Evolutionary conservation across 2,113 vertebrate species (phyloP), one percentile per base, ranked within the genome.

Genomic region (Bubalus kerabau): DNA sequence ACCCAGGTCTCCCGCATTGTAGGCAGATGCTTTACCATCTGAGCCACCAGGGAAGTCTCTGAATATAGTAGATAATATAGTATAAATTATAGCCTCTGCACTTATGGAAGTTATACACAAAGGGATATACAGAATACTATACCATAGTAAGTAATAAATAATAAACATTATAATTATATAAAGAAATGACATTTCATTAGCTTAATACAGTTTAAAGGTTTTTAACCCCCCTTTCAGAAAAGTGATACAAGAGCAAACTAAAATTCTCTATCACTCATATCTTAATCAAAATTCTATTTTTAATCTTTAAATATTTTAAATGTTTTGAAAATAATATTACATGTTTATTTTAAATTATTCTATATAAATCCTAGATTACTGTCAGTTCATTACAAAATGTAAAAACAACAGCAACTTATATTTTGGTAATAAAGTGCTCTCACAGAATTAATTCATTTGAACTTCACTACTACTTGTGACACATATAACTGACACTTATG

Each of bases 281-380:
- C n/a, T 62, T 95, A 81, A 91, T 89, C 36, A 62, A 76, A 78
- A 76, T 76, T 94, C 90, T 40, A 87, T 78, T 48, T 15, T 97
- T 78, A 87, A 87, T 62, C 43, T 92, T 81, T 32, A 91, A 88
- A 93, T 64, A 91, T 89, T 84, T 30, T 83, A n/a, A 50, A 17
- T 56, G 10, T 32, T 67, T 43, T 91, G 74, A 80, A 19, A 97
- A 9, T 90, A 90, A 89, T 8, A 85, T 91, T 91, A 91, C 8
- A 87, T 81, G 88, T 92, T 91, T 96, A 90, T 59, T 94, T 93
- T 80, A 54, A 78, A 87, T 87, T 90, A 92, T 59, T 82, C 84
- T 57, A 74, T 24, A 92, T 71, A 94, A 94, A 92, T 78, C 8
- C 30, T 94, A 82, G 26, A 90, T 50, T 83, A 86, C 0, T 59